Evolutionary conservation across 1,140 invertebrate genomes (phyloP).

Genomic region (Drosophila asahinai): DNA sequence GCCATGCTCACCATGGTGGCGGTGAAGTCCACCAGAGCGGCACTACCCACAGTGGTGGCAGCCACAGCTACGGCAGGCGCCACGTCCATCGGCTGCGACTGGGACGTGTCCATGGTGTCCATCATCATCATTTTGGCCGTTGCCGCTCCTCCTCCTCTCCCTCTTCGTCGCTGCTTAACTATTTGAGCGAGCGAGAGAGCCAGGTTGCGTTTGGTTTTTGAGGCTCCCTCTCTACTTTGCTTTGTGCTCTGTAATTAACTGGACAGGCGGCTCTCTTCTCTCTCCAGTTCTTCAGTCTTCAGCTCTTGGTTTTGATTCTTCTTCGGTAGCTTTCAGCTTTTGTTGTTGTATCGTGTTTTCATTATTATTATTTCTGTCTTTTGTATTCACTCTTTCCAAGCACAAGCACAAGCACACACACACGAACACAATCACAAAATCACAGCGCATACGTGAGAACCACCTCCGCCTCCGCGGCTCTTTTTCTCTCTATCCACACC

Average conservation of each 20-base stretch:
- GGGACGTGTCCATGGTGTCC: constrained; percentile 76
- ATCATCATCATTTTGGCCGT: constrained; percentile 80
- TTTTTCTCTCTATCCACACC: constrained; percentile 12
- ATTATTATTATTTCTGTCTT: constrained; percentile 77
- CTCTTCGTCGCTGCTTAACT: constrained; percentile 26
- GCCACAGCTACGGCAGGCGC: constrained; percentile 71
- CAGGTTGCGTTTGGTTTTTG: constrained; percentile 55
- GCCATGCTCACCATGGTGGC: constrained; percentile 76
- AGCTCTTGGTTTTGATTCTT: constrained; percentile 32
- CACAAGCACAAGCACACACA: constrained; percentile 27
- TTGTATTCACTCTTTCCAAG: constrained; percentile 57
- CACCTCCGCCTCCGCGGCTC: constrained; percentile 42
- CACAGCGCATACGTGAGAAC: constrained; percentile 70
- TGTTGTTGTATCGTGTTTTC: constrained; percentile 73
- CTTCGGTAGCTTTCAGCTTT: constrained; percentile 26
- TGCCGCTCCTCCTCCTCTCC: constrained; percentile 6
- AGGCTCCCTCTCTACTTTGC: constrained; percentile 59
- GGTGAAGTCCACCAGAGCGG: constrained; percentile 59
- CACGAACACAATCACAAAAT: constrained; percentile 55
- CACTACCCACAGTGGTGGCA: constrained; percentile 58
- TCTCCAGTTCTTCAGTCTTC: constrained; percentile 44
- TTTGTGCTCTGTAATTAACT: constrained; percentile 77
- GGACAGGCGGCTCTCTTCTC: constrained; percentile 50
- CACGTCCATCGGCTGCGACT: constrained; percentile 71
- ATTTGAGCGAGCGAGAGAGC: constrained; percentile 34